Base-by-base conservation (phyloP, 1,140 invertebrate genomes). In the Aphaenogaster floridana region DNA sequence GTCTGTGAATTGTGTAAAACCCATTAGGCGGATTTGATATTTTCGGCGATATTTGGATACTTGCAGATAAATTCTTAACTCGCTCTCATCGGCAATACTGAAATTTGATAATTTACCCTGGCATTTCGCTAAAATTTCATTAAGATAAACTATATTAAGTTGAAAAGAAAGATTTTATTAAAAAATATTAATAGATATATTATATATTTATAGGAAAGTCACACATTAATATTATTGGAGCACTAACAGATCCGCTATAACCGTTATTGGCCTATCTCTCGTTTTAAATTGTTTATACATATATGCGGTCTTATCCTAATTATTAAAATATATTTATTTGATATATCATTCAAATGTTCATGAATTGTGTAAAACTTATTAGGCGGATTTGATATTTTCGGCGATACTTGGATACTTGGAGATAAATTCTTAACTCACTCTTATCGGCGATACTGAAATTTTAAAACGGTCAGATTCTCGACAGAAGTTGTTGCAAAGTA, bases 401-500 rank as follows among this genome's bases (percentile, higher is more conserved):
- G 4, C 8, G 48, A 28, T 28, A 28, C 28, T 28, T 28, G 4
- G 7, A 39, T 3, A 59, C 4, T 17, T 34, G 1, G 28, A 48
- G 28, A 15, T 74, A 48, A 74, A 61, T 48, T 74, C 28, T 54
- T 59, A 61, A 48, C 13, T 57, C 8, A 8, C 15, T 48, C 39
- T 45, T 34, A 66, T 68, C 2, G 11, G 5, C 3, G 17, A 61
- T 8, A 59, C 4, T 6, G 68, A 45, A 84, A 61, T 74, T 50
- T 48, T 17, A 59, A 52, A 76, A 54, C 48, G 48, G 28, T 69
- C 48, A 34, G 36, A 9, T 11, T 13, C 15, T 74, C 42, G 69
- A 61, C 6, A 42, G 50, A 76, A 50, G 15, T 36, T 50, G 79
- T 36, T 48, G 69, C 54, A 61, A 76, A 71, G 28, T 74, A 39